phyloP scores from a whole-genome alignment of 2,888 invertebrate species.

The Frankliniella intonsa region DNA sequence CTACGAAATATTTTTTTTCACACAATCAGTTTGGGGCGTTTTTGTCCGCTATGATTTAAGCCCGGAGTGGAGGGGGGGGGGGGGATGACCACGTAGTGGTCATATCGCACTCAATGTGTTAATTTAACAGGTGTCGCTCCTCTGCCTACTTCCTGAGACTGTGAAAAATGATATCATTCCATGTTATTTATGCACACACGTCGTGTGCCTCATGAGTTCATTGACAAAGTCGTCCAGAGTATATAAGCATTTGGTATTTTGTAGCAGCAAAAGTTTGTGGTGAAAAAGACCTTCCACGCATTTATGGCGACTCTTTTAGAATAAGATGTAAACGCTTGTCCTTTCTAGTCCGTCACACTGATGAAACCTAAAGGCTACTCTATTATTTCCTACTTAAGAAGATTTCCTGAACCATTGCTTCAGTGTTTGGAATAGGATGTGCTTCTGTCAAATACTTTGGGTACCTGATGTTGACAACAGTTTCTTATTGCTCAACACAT shows the following conservation, averaged over 20 bases:
- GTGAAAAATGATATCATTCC: neutral
- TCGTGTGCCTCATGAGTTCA: too few species aligned
- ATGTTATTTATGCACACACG: neutral
- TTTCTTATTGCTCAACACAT: neutral
- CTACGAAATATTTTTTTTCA: too few species aligned
- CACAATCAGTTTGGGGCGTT: too few species aligned
- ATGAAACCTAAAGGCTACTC: neutral
- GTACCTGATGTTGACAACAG: neutral
- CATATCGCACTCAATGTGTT: too few species aligned
- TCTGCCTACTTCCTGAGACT: neutral
- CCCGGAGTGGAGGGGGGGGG: too few species aligned
- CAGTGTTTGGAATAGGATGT: neutral
- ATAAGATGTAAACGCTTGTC: neutral
- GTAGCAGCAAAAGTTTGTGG: too few species aligned
- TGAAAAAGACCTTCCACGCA: neutral
- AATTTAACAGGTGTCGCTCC: too few species aligned
- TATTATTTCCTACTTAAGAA: neutral
- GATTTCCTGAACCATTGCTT: neutral
- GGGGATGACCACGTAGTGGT: too few species aligned
- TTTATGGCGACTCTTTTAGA: neutral
- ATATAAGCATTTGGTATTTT: too few species aligned
- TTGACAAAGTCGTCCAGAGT: too few species aligned
- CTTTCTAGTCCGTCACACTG: constrained; percentile 15
- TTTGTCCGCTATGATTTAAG: too few species aligned
- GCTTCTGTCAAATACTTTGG: neutral